Base-by-base conservation (phyloP, 1,140 invertebrate genomes). In the Bombus confusus region DNA sequence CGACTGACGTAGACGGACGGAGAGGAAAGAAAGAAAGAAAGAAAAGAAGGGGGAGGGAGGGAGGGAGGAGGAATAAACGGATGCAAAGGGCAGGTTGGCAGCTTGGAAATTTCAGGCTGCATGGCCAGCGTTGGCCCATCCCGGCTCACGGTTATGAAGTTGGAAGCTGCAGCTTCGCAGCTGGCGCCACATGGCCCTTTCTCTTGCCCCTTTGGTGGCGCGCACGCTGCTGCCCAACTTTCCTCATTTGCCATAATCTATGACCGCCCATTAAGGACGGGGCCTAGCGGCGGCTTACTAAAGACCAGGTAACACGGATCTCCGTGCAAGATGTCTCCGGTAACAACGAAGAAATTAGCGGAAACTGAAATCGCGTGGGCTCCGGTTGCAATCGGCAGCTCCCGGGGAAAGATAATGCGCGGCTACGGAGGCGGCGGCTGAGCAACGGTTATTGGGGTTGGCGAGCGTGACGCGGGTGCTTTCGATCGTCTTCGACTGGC, bases 231-330 rank as follows among this genome's bases (percentile, higher is more conserved):
- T 81, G 71, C 47, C 86, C 83, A 94, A 94, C 92, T 94, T 94
- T 93, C 91, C 93, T 93, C 92, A 93, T 94, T 94, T 94, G 92
- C 89, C 92, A 92, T 94, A 94, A 93, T 93, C 90, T 93, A 93
- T 93, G 93, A 91, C 90, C 87, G 87, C 87, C 93, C 92, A 94
- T 94, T 94, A 93, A 92, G 91, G 90, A 90, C 31, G 43, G 86
- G 87, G 86, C 83, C 82, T 90, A 90, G 86, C 82, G 41, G 86
- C 86, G 86, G 87, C 90, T 90, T 90, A 86, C 75, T 78, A 83
- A 79, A 82, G 89, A 88, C 88, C 92, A 93, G 92, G 92, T 93
- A 93, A 91, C 88, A 80, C 79, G 83, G 80, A 86, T 87, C 87
- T 39, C 87, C 18, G 85, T 74, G 88, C 92, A 92, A 93, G 92